These are phyloP conservation scores for Paguma larvata DNA, from an alignment of 2,797 vertebrate species.

Conservation along the genomic window DNA sequence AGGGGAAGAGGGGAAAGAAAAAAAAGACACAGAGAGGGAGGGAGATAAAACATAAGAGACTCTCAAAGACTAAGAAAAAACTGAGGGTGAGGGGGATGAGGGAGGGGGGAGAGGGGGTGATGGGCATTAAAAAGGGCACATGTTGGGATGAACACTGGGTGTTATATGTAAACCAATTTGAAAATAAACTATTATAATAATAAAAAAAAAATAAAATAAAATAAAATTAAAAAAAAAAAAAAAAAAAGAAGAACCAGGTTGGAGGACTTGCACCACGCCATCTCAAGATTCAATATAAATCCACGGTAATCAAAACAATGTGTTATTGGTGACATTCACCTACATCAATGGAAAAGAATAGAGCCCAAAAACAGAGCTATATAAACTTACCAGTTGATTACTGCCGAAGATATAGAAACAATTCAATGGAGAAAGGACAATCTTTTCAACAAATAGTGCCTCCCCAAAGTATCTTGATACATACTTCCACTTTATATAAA, in stretches of 20 bases:
- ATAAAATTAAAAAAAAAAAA: no score
- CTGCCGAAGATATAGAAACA: not conserved
- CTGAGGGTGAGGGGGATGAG: no score
- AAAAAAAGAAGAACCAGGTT: not conserved
- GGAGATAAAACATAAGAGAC: no score
- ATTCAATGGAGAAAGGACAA: not conserved
- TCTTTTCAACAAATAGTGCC: not conserved
- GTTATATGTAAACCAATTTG: no score
- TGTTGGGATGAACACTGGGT: no score
- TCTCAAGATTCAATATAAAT: not conserved
- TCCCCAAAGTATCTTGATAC: not conserved
- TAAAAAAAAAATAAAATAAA: no score
- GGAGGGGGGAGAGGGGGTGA: no score
- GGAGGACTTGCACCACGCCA: not conserved
- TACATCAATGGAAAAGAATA: not conserved
- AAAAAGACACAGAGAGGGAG: no score
- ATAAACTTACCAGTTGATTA: not conserved
- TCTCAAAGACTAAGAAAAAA: no score
- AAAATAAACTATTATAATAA: no score
- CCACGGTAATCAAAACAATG: not conserved
- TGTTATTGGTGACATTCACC: not conserved
- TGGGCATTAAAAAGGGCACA: no score
- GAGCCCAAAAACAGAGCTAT: not conserved
- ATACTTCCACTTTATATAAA: not conserved
- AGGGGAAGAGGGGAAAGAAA: no score